Percentiles rank a stretch among this genome's conserved stretches.
Evolutionary conservation across 2,113 vertebrate species (phyloP).

Genomic region (Gallinago jamesoni): DNA sequence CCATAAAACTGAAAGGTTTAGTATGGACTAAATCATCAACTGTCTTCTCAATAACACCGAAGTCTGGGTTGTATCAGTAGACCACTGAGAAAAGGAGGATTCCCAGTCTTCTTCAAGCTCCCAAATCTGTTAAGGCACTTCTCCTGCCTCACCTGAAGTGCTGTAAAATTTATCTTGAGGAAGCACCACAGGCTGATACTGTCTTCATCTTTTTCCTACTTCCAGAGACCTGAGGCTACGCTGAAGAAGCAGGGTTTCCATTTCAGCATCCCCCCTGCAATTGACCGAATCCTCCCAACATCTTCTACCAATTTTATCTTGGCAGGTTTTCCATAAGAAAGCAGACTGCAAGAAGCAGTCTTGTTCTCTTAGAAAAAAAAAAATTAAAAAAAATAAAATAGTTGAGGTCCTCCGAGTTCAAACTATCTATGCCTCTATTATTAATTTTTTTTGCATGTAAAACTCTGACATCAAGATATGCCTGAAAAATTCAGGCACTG

Average conservation of each 20-base stretch:
- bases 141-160: not conserved
- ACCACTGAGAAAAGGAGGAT: not conserved
- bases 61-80: not conserved
- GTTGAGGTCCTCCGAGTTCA: not conserved
- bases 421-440: not conserved
- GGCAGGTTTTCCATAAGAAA: not conserved
- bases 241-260: not conserved
- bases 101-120: not conserved
- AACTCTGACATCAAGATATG: not conserved
- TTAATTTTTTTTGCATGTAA: not conserved
- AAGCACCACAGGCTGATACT: not conserved
- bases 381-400: not conserved
- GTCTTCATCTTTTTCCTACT: not conserved
- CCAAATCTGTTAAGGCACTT: not conserved
- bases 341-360: not conserved
- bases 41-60: not conserved
- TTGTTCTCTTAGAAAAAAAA: not conserved
- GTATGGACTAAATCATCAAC: not conserved
- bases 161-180: not conserved
- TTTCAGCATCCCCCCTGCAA: not conserved
- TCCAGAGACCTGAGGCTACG: not conserved
- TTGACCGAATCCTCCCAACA: not conserved
- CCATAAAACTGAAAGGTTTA: not conserved
- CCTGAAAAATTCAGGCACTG: not conserved
- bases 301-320: constrained; percentile 13